These are phyloP conservation scores for Petrophora chlorosata DNA, from an alignment of 2,888 invertebrate genomes.

Conservation along the genomic window DNA sequence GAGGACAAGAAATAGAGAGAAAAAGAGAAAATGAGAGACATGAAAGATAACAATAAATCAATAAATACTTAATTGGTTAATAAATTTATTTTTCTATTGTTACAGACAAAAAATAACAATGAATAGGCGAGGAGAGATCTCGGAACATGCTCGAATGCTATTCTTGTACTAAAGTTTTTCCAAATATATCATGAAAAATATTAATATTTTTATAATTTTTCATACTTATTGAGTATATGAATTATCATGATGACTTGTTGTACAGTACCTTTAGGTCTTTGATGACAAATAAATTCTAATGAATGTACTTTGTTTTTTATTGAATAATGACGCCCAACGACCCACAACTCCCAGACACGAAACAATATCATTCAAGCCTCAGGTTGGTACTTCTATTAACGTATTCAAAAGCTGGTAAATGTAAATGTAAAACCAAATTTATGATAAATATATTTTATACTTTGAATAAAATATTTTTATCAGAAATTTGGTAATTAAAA, in stretches of 20 bases:
- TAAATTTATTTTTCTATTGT: neutral
- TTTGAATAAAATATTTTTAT: no score
- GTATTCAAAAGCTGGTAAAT: no score
- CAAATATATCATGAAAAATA: conserved; percentile 21
- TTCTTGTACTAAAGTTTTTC: conserved; percentile 17
- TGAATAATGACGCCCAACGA: neutral
- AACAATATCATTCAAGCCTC: no score
- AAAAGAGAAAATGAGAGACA: no score
- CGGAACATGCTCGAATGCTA: conserved; percentile 10
- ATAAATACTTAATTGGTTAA: no score
- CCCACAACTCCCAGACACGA: no score
- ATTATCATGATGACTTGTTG: conserved; percentile 35
- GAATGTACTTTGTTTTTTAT: conserved; percentile 6
- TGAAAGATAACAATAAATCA: no score
- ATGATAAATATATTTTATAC: no score
- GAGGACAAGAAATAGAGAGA: no score
- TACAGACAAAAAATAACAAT: conserved; percentile 21
- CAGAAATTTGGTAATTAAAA: no score
- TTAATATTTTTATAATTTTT: conserved; percentile 36
- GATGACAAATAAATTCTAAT: conserved; percentile 42
- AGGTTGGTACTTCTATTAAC: no score
- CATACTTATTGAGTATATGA: conserved; percentile 66
- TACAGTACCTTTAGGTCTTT: conserved; percentile 19
- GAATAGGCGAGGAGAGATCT: conserved; percentile 3
- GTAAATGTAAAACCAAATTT: no score